Percentiles rank a stretch among this genome's conserved stretches.
Evolutionary conservation across 2,797 vertebrate genomes (phyloP).

Genomic region (Pseudocheirus occidentalis): DNA sequence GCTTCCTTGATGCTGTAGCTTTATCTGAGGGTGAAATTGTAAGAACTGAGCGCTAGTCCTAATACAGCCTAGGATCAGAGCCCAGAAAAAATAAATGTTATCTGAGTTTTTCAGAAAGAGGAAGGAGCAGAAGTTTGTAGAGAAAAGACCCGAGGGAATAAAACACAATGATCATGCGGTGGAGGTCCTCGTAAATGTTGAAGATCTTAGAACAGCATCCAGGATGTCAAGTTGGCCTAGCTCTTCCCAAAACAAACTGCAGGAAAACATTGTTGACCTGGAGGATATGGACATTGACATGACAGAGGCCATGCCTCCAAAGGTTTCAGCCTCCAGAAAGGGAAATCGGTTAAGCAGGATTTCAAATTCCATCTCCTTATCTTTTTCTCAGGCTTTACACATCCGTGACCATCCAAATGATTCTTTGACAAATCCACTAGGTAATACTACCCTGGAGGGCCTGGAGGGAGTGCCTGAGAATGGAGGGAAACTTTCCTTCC

Average conservation of each 20-base stretch:
- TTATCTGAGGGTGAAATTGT: not conserved
- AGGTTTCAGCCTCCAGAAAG: not conserved
- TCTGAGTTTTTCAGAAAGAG: not conserved
- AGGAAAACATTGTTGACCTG: not conserved
- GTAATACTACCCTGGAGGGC: not conserved
- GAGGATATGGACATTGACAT: not conserved
- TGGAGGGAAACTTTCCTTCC: not conserved
- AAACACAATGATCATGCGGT: not conserved
- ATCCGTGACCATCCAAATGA: not conserved
- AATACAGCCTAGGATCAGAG: not conserved
- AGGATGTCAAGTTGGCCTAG: not conserved
- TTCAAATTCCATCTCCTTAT: constrained; percentile 36
- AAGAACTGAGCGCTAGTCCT: not conserved
- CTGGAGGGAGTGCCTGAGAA: not conserved
- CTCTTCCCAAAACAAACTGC: not conserved
- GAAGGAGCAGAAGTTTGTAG: constrained; percentile 34
- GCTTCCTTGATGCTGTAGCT: not conserved
- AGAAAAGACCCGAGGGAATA: constrained; percentile 40
- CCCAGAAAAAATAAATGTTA: not conserved
- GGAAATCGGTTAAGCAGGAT: constrained; percentile 7
- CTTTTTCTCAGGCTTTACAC: not conserved
- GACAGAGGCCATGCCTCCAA: not conserved
- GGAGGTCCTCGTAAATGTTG: constrained; percentile 49
- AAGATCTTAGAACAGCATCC: not conserved
- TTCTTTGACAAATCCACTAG: not conserved